phyloP scores from a whole-genome alignment of 2,888 invertebrate species.

The Xestia xanthographa region DNA sequence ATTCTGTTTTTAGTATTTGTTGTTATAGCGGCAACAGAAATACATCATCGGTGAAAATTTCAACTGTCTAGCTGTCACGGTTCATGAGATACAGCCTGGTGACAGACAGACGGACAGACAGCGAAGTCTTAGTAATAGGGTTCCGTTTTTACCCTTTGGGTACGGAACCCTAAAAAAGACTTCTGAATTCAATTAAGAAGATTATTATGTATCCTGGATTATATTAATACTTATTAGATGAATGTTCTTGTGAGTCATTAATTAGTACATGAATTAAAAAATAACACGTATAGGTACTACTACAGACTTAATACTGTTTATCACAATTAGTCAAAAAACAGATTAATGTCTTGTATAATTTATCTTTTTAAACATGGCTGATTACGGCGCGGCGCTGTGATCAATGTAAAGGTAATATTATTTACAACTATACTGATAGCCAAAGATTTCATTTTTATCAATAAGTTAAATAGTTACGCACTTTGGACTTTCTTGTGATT shows the following conservation, averaged over 20 bases:
- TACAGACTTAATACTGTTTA: constrained; percentile 5
- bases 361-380: constrained; percentile 47
- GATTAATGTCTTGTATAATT: constrained; percentile 43
- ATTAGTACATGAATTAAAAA: neutral
- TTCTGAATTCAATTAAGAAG: no score
- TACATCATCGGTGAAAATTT: no score
- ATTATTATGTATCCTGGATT: no score
- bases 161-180: no score
- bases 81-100: no score
- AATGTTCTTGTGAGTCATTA: neutral
- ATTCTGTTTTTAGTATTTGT: no score
- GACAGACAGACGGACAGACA: no score
- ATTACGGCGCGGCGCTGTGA: constrained; percentile 52
- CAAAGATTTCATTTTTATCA: constrained; percentile 52
- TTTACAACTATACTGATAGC: constrained; percentile 47
- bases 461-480: constrained; percentile 26
- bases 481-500: constrained; percentile 46
- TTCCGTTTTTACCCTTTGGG: no score
- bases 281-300: neutral
- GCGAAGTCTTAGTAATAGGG: no score
- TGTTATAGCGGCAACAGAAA: no score
- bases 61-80: no score
- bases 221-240: neutral
- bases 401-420: constrained; percentile 32
- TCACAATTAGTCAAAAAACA: constrained; percentile 45